Base-by-base conservation (phyloP, 2,888 invertebrate species). In the Mantis religiosa region DNA sequence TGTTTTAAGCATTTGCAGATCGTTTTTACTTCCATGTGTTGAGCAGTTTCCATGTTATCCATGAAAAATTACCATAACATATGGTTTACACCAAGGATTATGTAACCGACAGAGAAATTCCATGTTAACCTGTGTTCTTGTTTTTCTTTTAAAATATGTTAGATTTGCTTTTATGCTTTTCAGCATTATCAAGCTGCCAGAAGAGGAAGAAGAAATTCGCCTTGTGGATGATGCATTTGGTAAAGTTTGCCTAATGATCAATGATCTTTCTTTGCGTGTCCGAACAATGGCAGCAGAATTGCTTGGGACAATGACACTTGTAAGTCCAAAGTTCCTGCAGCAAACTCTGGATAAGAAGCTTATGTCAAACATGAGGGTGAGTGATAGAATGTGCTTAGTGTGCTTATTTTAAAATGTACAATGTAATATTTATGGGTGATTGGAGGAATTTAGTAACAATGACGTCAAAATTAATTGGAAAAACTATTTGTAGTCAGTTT, bases 331-430 rank as follows among this genome's bases (percentile, higher is more conserved):
- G 90, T 99, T 98, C 93, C 94, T 99, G 88, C 96, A 98, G 92
- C 99, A 99, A 94, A 99, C 99, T 0, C 94, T 99, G 81, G 99
- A 99, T 92, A 99, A 99, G 93, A 99, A 99, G 92, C 95, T 99
- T 34, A 98, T 99, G 98, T 98, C 98, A 87, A 97, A 98, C 92
- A 97, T 98, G 96, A 96, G 97, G 94, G 97, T 97, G 93, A 92
- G 93, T 87, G 34, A 34, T 34, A 34, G 8, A 34, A 34, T 34
- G 41, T 41, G 12, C 41, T 34, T 8, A 34, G 30, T n/a, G n/a
- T n/a, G n/a, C n/a, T n/a, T n/a, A n/a, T n/a, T n/a, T n/a, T n/a
- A n/a, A n/a, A n/a, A n/a, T n/a, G n/a, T n/a, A n/a, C n/a, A n/a
- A n/a, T n/a, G n/a, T n/a, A n/a, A n/a, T n/a, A n/a, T n/a, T n/a